A percentile compares a stretch with the other conserved stretches of the same genome.
Evolutionary conservation across 1,140 invertebrate genomes (phyloP).

Genomic region (Wasmannia auropunctata): DNA sequence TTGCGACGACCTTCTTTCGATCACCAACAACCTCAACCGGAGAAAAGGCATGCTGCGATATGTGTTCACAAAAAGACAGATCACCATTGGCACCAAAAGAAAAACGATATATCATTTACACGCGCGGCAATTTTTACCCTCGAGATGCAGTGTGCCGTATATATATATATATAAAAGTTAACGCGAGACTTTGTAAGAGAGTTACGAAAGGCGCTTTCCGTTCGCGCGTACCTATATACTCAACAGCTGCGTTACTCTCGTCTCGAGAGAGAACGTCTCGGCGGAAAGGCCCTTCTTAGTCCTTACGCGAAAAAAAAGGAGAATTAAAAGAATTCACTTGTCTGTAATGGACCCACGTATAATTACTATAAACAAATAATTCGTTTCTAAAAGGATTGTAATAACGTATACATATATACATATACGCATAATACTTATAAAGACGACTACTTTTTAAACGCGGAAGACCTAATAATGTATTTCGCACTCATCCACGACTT

Average conservation of each 20-base stretch:
- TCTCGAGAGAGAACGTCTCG: background rate
- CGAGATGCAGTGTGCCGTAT: slow-evolving; percentile 47
- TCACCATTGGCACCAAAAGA: slow-evolving; percentile 36
- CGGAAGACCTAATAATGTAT: slow-evolving; percentile 67
- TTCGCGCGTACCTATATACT: background rate
- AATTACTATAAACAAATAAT: slow-evolving; percentile 60
- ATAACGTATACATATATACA: slow-evolving; percentile 63
- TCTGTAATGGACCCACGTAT: slow-evolving; percentile 50
- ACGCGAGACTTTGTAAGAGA: slow-evolving; percentile 34
- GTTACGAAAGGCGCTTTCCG: slow-evolving; percentile 27
- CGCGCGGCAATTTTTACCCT: slow-evolving; percentile 65
- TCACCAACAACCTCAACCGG: slow-evolving; percentile 33
- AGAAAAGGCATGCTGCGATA: slow-evolving; percentile 73
- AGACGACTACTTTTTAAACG: slow-evolving; percentile 58
- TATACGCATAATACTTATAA: slow-evolving; percentile 35
- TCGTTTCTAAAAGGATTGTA: slow-evolving; percentile 70
- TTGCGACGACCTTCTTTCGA: slow-evolving; percentile 17
- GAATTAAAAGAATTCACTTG: slow-evolving; percentile 26
- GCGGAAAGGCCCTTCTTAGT: background rate
- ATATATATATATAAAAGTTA: background rate
- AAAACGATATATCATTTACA: slow-evolving; percentile 34
- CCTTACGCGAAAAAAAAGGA: background rate
- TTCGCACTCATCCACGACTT: slow-evolving; percentile 69
- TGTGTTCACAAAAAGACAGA: slow-evolving; percentile 57
- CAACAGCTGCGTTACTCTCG: background rate